Conservation (phyloP, 2,797 vertebrate genomes). For the Sebastes itinus region DNA sequence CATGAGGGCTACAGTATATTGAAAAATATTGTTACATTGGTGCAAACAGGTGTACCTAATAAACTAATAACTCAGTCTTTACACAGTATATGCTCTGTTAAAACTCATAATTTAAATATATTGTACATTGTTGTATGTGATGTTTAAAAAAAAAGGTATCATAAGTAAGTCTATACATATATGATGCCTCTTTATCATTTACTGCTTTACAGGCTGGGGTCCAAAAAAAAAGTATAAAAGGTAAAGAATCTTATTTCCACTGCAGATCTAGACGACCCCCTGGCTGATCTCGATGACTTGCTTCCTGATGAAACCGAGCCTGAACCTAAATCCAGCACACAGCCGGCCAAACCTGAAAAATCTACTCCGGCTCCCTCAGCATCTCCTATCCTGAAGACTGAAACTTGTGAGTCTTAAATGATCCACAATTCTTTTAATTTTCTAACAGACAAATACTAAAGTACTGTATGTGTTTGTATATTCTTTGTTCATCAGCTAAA, state of each 20-base stretch:
- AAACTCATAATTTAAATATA: background rate
- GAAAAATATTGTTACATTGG: background rate
- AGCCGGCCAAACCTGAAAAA: constrained; percentile 61
- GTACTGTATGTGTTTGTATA: background rate
- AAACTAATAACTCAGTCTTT: background rate
- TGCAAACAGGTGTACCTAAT: background rate
- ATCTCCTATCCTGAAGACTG: constrained; percentile 55
- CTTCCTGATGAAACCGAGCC: constrained; percentile 72
- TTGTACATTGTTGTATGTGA: background rate
- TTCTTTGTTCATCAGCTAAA: constrained; percentile 42
- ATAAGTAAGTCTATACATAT: background rate
- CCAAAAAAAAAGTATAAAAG: background rate
- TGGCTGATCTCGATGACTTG: constrained; percentile 80
- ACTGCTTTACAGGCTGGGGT: background rate
- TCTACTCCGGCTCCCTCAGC: constrained; percentile 16
- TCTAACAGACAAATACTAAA: background rate
- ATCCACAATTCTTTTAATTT: background rate
- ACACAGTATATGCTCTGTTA: background rate
- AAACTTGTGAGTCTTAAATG: constrained; percentile 40
- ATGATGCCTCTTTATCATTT: background rate
- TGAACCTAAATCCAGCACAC: constrained; percentile 24
- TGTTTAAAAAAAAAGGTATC: background rate
- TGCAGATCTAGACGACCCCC: constrained; percentile 79
- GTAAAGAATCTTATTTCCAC: background rate
- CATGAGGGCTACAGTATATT: no score